phyloP scores from a whole-genome alignment of 1,140 invertebrate species.

The Cherax quadricarinatus region DNA sequence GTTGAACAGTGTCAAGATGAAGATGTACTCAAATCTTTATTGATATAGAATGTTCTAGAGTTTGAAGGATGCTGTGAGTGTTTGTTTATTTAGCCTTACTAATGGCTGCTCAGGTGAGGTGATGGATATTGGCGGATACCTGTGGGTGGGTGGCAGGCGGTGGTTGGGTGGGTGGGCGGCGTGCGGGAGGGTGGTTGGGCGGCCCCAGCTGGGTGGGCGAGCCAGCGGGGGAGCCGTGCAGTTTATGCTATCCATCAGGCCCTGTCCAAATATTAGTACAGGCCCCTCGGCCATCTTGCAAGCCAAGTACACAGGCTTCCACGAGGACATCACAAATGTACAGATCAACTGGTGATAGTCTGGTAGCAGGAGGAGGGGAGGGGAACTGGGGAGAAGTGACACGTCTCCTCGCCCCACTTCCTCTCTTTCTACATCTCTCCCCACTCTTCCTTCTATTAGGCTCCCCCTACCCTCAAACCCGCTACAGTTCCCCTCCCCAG shows the following conservation, averaged over 20 bases:
- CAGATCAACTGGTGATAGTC: constrained; percentile 61
- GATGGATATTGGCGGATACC: constrained; percentile 61
- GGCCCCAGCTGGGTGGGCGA: constrained; percentile 38
- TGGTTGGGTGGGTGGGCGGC: constrained; percentile 38
- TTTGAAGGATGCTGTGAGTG: neutral
- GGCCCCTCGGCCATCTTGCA: constrained; percentile 67
- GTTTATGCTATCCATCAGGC: constrained; percentile 69
- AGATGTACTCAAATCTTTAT: constrained; percentile 39
- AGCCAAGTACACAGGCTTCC: constrained; percentile 69
- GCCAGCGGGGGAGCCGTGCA: constrained; percentile 64
- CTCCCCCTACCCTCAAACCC: neutral
- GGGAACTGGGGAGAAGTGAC: neutral
- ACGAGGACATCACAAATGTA: constrained; percentile 66
- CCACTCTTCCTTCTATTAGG: neutral
- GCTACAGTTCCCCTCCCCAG: neutral
- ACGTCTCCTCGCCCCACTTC: neutral
- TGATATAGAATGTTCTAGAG: constrained; percentile 7
- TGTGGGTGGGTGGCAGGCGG: constrained; percentile 48
- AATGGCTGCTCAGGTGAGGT: constrained; percentile 48
- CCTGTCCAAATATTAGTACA: constrained; percentile 71
- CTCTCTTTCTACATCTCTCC: neutral
- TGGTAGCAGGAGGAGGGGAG: neutral
- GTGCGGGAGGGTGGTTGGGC: neutral
- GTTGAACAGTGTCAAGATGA: neutral
- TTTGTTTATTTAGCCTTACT: constrained; percentile 60